Evolutionary conservation across 2,797 vertebrate genomes (phyloP), one percentile per base, ranked within the genome.

Genomic region (Parauchenoglanis ngamensis): DNA sequence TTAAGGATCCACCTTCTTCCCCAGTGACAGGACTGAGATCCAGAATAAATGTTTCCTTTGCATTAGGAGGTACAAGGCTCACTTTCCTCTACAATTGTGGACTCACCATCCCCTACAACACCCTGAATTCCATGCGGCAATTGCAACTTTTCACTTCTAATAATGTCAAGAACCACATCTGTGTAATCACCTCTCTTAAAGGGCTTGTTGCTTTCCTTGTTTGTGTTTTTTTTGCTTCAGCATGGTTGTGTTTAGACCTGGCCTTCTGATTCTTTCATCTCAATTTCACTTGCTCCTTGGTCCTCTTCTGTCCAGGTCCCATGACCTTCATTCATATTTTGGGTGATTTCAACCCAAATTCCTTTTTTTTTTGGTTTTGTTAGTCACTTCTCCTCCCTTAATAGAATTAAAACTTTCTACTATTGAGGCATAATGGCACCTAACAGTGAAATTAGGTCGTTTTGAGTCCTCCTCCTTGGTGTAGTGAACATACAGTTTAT

Each of bases 41-140:
- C 70, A 84, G 56, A 85, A 88, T 75, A 85, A 85, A 77, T 31
- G 46, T 75, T 82, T 86, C 57, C 56, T 80, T 28, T 80, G 44
- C 85, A 87, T 73, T 57, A 80, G 76, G n/a, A 31, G 52, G 65
- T 75, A 83, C 59, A 77, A 40, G 57, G 44, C 68, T 67, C 44
- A 25, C 87, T 54, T 82, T 87, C 57, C 46, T 80, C 15, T 40
- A 67, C 57, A 85, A 35, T 28, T 6, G 1, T 81, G 59, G 80
- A 40, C 79, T 84, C 80, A 52, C 65, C 35, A 6, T 70, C 68
- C 35, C 57, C 46, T 70, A 70, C 40, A 85, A 78, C 73, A 86
- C 59, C 56, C 59, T 81, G 72, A 81, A 84, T 79, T 68, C 68
- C 25, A 21, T n/a, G n/a, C n/a, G 13, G n/a, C 13, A n/a, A 4